Evolutionary conservation across 64 coral and sea anemone genomes (phyloP).

Genomic region (Montipora capricornis): DNA sequence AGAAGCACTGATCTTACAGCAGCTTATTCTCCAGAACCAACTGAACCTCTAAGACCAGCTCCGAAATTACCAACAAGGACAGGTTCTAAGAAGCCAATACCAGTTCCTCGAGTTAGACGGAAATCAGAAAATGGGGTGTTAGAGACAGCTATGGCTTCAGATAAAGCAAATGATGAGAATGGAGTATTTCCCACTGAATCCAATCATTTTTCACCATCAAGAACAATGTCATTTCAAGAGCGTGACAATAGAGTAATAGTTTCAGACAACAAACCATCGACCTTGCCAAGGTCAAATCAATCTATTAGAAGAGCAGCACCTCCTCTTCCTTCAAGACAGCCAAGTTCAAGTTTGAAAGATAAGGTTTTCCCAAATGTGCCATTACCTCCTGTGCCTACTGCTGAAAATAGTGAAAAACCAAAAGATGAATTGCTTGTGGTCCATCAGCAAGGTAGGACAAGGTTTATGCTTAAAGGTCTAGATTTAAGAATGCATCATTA

Average conservation of each 20-base stretch:
- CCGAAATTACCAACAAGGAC: slow-evolving; percentile 26
- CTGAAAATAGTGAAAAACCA: neutral
- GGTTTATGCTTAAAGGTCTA: neutral
- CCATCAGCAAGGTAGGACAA: neutral
- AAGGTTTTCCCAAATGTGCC: neutral
- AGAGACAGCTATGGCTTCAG: neutral
- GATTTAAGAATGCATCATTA: too few relatives aligned
- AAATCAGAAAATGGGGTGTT: slow-evolving; percentile 5
- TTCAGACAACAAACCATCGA: slow-evolving; percentile 4
- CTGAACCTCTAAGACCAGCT: slow-evolving; percentile 32
- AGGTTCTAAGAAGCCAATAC: slow-evolving; percentile 17
- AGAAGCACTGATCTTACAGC: neutral
- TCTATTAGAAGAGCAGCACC: neutral
- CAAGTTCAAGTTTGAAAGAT: neutral
- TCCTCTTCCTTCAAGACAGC: neutral
- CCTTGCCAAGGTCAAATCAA: neutral
- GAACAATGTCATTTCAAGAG: slow-evolving; percentile 26
- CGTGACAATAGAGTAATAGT: neutral
- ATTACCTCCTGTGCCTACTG: neutral
- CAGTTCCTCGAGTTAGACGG: neutral
- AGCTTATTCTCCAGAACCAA: neutral
- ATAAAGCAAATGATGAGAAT: neutral
- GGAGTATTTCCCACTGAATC: neutral
- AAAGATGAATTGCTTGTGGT: neutral
- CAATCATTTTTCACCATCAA: neutral